Conservation (phyloP, 2,797 vertebrate genomes). For the Cheirogaleus major region DNA sequence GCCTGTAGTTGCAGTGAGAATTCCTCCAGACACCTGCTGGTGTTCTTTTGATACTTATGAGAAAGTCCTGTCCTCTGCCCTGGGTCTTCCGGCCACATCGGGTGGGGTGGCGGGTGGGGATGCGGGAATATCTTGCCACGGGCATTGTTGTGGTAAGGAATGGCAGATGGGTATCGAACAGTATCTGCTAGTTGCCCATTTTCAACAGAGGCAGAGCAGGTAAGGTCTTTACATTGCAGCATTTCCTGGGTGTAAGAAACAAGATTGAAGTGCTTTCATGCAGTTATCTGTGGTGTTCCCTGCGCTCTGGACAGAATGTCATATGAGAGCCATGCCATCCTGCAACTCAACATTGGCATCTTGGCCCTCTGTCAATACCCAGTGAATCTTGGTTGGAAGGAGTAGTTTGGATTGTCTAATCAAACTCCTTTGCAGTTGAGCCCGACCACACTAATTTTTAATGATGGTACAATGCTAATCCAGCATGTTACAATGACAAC, state of each 20-base stretch:
- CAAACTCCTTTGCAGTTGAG: not conserved
- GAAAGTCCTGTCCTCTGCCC: not conserved
- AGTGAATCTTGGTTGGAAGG: not conserved
- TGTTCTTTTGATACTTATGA: not conserved
- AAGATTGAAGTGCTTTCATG: not conserved
- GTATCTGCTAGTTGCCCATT: not conserved
- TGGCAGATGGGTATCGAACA: not conserved
- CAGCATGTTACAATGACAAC: not conserved
- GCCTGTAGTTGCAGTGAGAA: not conserved
- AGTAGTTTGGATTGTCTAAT: not conserved
- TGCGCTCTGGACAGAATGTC: not conserved
- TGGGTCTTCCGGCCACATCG: not conserved
- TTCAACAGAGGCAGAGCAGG: not conserved
- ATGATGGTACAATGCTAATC: not conserved
- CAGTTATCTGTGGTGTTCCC: not conserved
- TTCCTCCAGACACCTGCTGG: not conserved
- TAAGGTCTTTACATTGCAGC: not conserved
- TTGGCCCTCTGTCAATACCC: not conserved
- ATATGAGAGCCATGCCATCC: not conserved
- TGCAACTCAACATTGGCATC: fast-evolving
- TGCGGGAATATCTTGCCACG: not conserved
- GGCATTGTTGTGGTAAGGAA: not conserved
- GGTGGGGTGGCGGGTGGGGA: too few relatives aligned
- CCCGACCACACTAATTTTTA: not conserved
- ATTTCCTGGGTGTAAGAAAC: not conserved